phyloP scores from a whole-genome alignment of 2,797 vertebrate species.

The Bradypodion pumilum region DNA sequence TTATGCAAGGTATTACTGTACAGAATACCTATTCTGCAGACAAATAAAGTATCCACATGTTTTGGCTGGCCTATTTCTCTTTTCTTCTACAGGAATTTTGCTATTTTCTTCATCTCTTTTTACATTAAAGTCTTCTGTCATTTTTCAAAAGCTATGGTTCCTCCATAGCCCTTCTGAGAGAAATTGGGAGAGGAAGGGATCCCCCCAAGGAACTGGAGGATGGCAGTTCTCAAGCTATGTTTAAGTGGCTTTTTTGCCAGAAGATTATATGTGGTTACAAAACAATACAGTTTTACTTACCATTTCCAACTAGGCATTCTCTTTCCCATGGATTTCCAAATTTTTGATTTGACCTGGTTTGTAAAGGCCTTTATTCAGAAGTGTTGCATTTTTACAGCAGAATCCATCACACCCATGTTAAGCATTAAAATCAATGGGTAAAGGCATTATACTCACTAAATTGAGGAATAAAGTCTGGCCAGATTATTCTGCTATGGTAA shows the following conservation, averaged over 20 bases:
- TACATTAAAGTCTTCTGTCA: too few species aligned
- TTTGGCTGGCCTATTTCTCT: neutral
- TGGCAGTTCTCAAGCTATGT: neutral
- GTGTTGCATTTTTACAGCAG: neutral
- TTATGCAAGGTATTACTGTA: too few species aligned
- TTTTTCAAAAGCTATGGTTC: neutral
- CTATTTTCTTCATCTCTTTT: too few species aligned
- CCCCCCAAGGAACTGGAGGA: neutral
- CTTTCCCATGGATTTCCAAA: too few species aligned
- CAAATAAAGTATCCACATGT: too few species aligned
- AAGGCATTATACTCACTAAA: neutral
- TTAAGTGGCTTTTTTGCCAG: neutral
- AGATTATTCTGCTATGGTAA: too few species aligned
- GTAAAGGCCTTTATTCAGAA: too few species aligned
- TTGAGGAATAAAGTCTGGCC: too few species aligned
- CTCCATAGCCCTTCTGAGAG: neutral
- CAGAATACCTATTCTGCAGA: too few species aligned
- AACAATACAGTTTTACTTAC: neutral
- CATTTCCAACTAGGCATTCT: neutral
- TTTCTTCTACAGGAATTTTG: too few species aligned
- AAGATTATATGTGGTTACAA: neutral
- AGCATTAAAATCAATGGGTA: neutral
- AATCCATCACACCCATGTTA: neutral
- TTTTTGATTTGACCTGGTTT: too few species aligned
- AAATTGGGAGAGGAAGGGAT: neutral